Base-by-base conservation (phyloP, 2,797 vertebrate species). In the Petrocephalus sullivani region DNA sequence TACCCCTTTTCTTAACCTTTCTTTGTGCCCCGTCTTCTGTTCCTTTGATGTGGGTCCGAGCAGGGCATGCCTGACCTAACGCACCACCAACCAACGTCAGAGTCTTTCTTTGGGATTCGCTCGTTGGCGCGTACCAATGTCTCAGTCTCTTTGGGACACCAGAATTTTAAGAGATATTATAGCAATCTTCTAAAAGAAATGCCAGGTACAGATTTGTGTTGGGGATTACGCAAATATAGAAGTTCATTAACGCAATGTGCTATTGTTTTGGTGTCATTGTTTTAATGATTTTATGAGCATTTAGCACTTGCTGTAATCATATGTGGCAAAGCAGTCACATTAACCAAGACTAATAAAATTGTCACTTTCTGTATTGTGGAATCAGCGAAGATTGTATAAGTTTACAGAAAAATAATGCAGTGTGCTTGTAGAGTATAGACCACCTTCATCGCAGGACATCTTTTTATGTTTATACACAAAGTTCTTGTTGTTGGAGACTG, bases 81-180 rank as follows among this genome's bases (percentile, higher is more conserved):
- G 91, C 89, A 90, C 90, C 88, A 90, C 94, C 94, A 96, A 96
- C 95, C 94, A 91, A 94, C 89, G 67, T 94, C 93, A 95, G 95
- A 94, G 93, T 93, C 87, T 90, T 46, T 84, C 46, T n/a, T 14
- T 16, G 81, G 21, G 46, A 84, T 84, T 84, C 81, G 3, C 81
- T 51, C 75, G 4, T 49, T 49, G 75, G 19, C 75, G 0, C 49
- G 37, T 54, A 28, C 16, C 0, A 28, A 54, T 23, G 51, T 9
- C 21, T 54, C 21, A 49, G 14, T 28, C n/a, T 4, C 49, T 84
- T 84, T 54, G 51, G 4, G 81, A 23, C 49, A 54, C 1, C n/a
- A 23, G 51, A 54, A 54, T 84, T 49, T 81, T 49, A 21, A n/a
- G n/a, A 64, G n/a, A 54, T 14, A 23, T 54, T 28, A 28, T 28